Conservation (phyloP, 1,140 invertebrate species). For the Drosophila nikananu region DNA sequence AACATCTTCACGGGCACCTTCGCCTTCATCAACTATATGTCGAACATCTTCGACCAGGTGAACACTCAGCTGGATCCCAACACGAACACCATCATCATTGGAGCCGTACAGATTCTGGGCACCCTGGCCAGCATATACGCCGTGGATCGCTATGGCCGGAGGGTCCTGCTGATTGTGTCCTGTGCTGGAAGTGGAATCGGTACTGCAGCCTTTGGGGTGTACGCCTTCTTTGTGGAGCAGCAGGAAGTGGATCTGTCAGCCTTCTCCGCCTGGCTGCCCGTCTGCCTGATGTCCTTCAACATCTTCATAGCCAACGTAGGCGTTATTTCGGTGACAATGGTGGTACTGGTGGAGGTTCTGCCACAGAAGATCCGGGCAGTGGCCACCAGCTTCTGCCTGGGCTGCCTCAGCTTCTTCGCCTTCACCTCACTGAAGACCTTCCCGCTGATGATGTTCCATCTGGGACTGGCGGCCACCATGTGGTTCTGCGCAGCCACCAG, state of each 20-base stretch:
- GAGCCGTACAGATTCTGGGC: slow-evolving; percentile 86
- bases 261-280: slow-evolving; percentile 68
- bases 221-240: slow-evolving; percentile 72
- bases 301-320: slow-evolving; percentile 76
- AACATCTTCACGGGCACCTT: slow-evolving; percentile 75
- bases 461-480: slow-evolving; percentile 75
- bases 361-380: slow-evolving; percentile 67
- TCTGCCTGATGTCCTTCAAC: slow-evolving; percentile 67
- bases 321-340: slow-evolving; percentile 70
- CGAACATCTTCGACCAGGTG: slow-evolving; percentile 88
- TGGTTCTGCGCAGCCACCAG: slow-evolving; percentile 67
- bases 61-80: slow-evolving; percentile 87
- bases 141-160: slow-evolving; percentile 76
- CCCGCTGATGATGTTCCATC: slow-evolving; percentile 67
- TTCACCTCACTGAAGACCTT: slow-evolving; percentile 71
- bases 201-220: slow-evolving; percentile 59
- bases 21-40: slow-evolving; percentile 79
- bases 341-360: slow-evolving; percentile 75
- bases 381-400: slow-evolving; percentile 68
- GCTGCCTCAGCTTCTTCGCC: slow-evolving; percentile 64
- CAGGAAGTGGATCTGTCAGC: slow-evolving; percentile 48
- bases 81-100: slow-evolving; percentile 87
- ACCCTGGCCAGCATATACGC: slow-evolving; percentile 74
- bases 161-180: slow-evolving; percentile 67
- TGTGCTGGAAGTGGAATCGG: slow-evolving; percentile 59